Evolutionary conservation across 2,888 invertebrate genomes (phyloP).

Genomic region (Azorinus chamasolen): DNA sequence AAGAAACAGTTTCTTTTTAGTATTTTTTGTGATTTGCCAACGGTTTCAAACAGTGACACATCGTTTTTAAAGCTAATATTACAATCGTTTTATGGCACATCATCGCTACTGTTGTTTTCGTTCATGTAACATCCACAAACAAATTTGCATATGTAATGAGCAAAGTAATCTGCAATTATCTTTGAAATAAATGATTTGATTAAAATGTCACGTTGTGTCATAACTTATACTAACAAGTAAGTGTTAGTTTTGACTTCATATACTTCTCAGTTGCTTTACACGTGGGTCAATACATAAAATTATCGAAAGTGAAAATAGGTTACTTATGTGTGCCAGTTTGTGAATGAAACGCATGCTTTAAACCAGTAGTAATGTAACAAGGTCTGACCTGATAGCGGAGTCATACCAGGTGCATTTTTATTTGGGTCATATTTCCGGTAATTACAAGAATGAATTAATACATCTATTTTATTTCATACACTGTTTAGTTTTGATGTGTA

Average conservation of each 20-base stretch:
- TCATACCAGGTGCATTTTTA: neutral
- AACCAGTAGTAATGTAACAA: neutral
- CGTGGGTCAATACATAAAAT: conserved; percentile 1
- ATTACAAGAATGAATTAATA: neutral
- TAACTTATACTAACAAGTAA: too few species aligned
- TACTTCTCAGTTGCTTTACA: neutral
- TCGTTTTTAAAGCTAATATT: neutral
- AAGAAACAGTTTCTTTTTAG: conserved; percentile 23
- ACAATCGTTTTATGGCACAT: neutral
- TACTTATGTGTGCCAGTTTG: neutral
- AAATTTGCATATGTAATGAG: conserved; percentile 59
- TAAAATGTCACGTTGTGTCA: too few species aligned
- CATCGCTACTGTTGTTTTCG: conserved; percentile 8
- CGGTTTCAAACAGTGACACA: neutral
- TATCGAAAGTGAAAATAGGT: conserved; percentile 27
- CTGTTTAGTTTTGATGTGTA: too few species aligned
- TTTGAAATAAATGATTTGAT: too few species aligned
- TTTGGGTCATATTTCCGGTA: too few species aligned
- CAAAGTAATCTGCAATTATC: too few species aligned
- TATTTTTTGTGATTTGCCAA: neutral
- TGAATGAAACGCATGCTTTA: neutral
- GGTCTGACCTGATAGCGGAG: neutral
- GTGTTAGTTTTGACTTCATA: too few species aligned
- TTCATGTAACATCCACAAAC: conserved; percentile 11
- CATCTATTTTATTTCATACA: conserved; percentile 4